Percentiles rank a stretch among this genome's conserved stretches.
These are phyloP conservation scores for Papilio demoleus DNA, from an alignment of 2,888 invertebrate species.

Conservation along the genomic window DNA sequence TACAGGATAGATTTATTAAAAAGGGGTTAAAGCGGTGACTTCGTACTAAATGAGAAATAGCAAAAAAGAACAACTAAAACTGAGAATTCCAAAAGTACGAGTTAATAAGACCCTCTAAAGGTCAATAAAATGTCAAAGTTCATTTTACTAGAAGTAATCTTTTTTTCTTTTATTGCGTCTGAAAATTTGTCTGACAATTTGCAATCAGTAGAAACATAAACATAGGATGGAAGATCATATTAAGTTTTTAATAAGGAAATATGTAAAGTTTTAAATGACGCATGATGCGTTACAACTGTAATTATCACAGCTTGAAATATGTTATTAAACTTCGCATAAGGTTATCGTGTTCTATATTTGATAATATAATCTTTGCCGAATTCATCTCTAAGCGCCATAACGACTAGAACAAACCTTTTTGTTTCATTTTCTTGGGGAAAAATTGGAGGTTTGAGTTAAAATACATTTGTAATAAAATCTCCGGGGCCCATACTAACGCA, in stretches of 20 bases:
- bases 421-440: background rate
- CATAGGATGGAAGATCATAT: conserved; percentile 4
- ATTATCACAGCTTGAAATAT: conserved; percentile 1
- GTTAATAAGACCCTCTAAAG: conserved; percentile 25
- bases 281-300: background rate
- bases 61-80: background rate
- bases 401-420: background rate
- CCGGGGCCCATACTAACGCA: too few relatives aligned
- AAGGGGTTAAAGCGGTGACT: background rate
- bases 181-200: conserved; percentile 10
- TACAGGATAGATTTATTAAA: background rate
- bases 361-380: background rate
- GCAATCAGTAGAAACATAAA: background rate
- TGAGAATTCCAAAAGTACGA: conserved; percentile 9
- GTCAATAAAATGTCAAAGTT: conserved; percentile 27
- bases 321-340: conserved; percentile 8
- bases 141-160: background rate
- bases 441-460: background rate
- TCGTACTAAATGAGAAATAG: background rate
- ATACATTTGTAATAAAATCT: too few relatives aligned
- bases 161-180: conserved; percentile 27
- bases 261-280: background rate
- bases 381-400: background rate
- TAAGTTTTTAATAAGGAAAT: background rate
- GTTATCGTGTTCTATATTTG: background rate